A percentile compares a stretch with the other conserved stretches of the same genome.
Evolutionary conservation across 1,140 invertebrate species (phyloP).

Genomic region (Trialeurodes vaporariorum): DNA sequence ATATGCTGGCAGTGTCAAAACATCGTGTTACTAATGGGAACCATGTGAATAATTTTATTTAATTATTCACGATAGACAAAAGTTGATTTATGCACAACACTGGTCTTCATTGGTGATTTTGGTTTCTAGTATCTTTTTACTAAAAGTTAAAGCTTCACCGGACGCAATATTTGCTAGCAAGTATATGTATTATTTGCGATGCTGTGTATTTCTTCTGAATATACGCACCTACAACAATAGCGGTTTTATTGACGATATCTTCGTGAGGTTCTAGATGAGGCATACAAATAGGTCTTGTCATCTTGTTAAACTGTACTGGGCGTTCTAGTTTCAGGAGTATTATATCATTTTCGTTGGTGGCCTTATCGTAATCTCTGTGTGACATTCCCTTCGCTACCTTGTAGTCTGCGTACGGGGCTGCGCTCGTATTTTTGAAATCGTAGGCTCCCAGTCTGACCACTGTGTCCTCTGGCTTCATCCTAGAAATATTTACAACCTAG

Average conservation of each 20-base stretch:
- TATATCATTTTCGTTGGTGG: conserved; percentile 67
- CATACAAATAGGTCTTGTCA: conserved; percentile 56
- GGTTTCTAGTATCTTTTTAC: no score
- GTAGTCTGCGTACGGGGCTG: conserved; percentile 20
- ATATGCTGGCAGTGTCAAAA: no score
- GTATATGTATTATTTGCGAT: neutral
- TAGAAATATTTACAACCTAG: conserved; percentile 10
- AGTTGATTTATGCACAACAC: no score
- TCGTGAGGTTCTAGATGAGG: conserved; percentile 36
- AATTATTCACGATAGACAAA: no score
- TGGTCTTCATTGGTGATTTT: no score
- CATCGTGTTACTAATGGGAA: no score
- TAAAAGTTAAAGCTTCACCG: no score
- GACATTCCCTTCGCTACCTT: conserved; percentile 30
- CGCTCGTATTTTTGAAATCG: conserved; percentile 22
- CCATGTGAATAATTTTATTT: no score
- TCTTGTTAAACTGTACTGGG: conserved; percentile 42
- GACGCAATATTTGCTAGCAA: no score
- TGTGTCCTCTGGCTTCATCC: conserved; percentile 12
- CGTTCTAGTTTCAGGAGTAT: conserved; percentile 55
- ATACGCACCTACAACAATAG: conserved; percentile 23
- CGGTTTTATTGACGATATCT: conserved; percentile 15
- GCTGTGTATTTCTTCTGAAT: neutral
- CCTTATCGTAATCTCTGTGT: conserved; percentile 55
- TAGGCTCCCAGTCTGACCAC: conserved; percentile 26